phyloP scores from a whole-genome alignment of 2,113 vertebrate species.

The Podarcis muralis region DNA sequence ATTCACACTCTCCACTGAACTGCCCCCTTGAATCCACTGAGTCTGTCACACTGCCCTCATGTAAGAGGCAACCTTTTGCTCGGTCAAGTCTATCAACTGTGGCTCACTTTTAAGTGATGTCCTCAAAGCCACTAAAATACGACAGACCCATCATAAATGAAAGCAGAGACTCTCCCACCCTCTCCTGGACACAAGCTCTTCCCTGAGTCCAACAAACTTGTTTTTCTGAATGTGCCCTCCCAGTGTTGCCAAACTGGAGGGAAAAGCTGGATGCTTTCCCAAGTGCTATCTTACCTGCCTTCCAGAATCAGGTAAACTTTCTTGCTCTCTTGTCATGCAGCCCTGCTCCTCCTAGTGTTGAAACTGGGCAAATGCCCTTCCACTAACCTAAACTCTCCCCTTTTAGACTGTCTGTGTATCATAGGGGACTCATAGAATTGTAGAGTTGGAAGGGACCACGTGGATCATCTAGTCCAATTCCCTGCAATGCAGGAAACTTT shows the following conservation, averaged over 20 bases:
- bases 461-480: too few species aligned
- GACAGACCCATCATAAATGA: not conserved
- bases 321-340: not conserved
- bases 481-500: too few species aligned
- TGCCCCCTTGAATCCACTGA: not conserved
- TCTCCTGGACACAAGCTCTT: not conserved
- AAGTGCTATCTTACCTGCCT: slow-evolving; percentile 2
- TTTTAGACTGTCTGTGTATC: not conserved
- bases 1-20: not conserved
- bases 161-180: not conserved
- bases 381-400: not conserved
- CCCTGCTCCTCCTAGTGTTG: not conserved
- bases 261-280: not conserved
- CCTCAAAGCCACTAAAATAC: not conserved
- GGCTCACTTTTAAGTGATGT: not conserved
- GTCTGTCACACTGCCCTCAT: not conserved
- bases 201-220: not conserved
- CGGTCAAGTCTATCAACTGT: not conserved
- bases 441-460: too few species aligned
- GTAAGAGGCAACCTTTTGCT: not conserved
- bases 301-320: not conserved
- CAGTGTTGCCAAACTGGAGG: not conserved
- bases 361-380: not conserved
- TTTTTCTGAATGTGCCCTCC: not conserved
- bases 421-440: too few species aligned